phyloP scores from a whole-genome alignment of 1,140 invertebrate genomes.

The Heterodera schachtii region DNA sequence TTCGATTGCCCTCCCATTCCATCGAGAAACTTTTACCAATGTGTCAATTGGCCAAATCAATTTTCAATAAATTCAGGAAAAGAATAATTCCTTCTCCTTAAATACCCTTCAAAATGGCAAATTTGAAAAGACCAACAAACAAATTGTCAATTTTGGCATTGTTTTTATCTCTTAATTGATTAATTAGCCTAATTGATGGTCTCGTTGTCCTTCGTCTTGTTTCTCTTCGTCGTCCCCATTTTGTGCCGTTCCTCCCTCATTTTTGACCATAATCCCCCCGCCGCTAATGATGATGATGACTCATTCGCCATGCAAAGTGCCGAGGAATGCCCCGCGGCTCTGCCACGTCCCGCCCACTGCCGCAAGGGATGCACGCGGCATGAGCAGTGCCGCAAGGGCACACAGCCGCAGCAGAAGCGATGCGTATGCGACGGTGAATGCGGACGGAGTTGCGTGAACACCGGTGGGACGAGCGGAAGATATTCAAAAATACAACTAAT shows the following conservation, averaged over 20 bases:
- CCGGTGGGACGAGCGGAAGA: slow-evolving; percentile 68
- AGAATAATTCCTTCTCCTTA: too few species aligned
- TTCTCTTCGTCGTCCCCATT: not conserved
- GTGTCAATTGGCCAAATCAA: slow-evolving; percentile 5
- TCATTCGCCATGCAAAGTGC: not conserved
- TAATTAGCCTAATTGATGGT: too few species aligned
- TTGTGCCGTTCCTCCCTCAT: not conserved
- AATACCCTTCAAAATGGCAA: too few species aligned
- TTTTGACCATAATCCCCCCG: not conserved
- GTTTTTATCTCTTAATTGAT: too few species aligned
- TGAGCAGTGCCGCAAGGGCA: slow-evolving; percentile 85
- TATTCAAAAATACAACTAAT: too few species aligned
- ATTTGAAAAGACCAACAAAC: too few species aligned
- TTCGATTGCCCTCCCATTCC: not conserved
- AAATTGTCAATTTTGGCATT: too few species aligned
- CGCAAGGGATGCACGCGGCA: slow-evolving; percentile 88
- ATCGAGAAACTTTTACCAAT: not conserved
- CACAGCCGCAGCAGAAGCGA: slow-evolving; percentile 79
- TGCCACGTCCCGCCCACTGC: slow-evolving; percentile 70
- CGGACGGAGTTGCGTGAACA: slow-evolving; percentile 94
- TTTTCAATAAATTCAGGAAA: not conserved
- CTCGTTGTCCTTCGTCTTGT: too few species aligned
- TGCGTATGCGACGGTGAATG: slow-evolving; percentile 94
- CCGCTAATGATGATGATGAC: not conserved
- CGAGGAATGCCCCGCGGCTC: slow-evolving; percentile 18